Evolutionary conservation across 2,113 vertebrate species (phyloP).

Genomic region (Oryctolagus cuniculus): mOryCun1.1 NC_091434.1:152400001-152400500

Average conservation of each 20-base stretch:
- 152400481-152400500: background rate
- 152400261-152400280: background rate
- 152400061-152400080: background rate
- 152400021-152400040: background rate
- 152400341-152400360: background rate
- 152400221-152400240: background rate
- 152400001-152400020: background rate
- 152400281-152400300: background rate
- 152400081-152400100: background rate
- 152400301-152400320: background rate
- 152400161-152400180: slow-evolving; percentile 28
- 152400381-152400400: background rate
- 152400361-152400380: background rate
- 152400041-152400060: background rate
- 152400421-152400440: slow-evolving; percentile 21
- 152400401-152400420: background rate
- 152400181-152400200: background rate
- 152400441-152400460: slow-evolving; percentile 15
- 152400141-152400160: background rate
- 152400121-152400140: background rate
- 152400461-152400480: background rate
- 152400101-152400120: background rate
- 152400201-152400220: background rate
- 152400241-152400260: background rate
- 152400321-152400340: background rate